Evolutionary conservation across 2,888 invertebrate genomes (phyloP).

Genomic region (Platypus cylindrus): DNA sequence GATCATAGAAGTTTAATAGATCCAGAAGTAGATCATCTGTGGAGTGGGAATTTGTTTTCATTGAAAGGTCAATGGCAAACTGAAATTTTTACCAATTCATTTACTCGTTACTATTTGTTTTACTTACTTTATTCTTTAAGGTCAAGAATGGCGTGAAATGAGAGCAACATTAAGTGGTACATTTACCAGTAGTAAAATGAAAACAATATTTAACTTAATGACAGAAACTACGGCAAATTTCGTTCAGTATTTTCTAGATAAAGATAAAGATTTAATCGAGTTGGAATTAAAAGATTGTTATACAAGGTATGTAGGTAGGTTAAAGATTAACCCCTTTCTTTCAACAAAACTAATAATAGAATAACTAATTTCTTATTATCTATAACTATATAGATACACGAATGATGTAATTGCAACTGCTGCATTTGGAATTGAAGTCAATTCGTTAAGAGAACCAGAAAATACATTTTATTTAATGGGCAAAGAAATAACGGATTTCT

Average conservation of each 20-base stretch:
- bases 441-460: conserved; percentile 39
- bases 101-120: no score
- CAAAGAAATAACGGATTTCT: conserved; percentile 10
- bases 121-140: no score
- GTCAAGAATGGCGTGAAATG: conserved; percentile 27
- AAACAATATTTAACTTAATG: conserved; percentile 24
- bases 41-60: conserved; percentile 32
- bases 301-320: conserved; percentile 20
- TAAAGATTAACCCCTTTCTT: no score
- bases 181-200: conserved; percentile 31
- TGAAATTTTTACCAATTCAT: no score
- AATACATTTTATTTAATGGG: conserved; percentile 15
- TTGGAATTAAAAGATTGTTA: conserved; percentile 37
- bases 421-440: conserved; percentile 31
- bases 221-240: conserved; percentile 15
- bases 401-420: conserved; percentile 40
- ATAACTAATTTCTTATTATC: no score
- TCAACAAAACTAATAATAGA: no score
- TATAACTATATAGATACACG: conserved; percentile 33
- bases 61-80: no score
- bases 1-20: conserved; percentile 28
- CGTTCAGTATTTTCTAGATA: conserved; percentile 17
- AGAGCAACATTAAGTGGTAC: conserved; percentile 26
- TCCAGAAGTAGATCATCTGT: conserved; percentile 36
- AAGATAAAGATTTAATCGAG: conserved; percentile 21